phyloP scores from a whole-genome alignment of 2,113 vertebrate species.

The Numida meleagris region DNA sequence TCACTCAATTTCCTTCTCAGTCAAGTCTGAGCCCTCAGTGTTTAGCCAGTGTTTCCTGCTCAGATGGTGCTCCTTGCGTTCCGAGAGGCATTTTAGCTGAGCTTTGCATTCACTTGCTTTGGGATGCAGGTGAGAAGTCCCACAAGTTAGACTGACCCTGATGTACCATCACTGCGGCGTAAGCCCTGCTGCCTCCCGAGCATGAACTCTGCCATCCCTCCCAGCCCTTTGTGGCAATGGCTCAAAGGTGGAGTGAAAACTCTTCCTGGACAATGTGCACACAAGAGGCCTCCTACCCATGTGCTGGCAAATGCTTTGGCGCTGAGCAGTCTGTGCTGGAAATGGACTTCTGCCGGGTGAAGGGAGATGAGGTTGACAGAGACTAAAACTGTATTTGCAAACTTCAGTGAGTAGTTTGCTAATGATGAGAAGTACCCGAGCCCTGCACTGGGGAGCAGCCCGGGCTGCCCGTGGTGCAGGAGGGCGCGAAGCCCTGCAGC shows the following conservation, averaged over 20 bases:
- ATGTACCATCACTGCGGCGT: not conserved
- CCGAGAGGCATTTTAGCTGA: not conserved
- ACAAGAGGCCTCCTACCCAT: too few relatives aligned
- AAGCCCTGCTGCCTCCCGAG: not conserved
- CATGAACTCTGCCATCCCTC: not conserved
- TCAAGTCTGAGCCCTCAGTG: not conserved
- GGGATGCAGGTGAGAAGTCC: not conserved
- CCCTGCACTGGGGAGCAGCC: fast-evolving
- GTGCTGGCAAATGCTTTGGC: not conserved
- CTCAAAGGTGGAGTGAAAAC: too few relatives aligned
- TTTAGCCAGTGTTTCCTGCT: not conserved
- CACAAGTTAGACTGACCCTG: not conserved
- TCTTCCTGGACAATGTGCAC: not conserved
- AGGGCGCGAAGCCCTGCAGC: fast-evolving
- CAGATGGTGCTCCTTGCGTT: not conserved
- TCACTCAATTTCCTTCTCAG: not conserved
- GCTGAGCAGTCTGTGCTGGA: not conserved
- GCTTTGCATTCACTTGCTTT: not conserved
- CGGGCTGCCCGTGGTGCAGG: not conserved
- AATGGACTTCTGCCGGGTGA: fast-evolving
- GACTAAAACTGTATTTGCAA: not conserved
- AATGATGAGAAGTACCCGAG: fast-evolving
- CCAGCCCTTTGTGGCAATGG: too few relatives aligned
- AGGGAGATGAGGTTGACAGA: not conserved
- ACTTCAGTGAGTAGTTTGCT: not conserved